phyloP scores from a whole-genome alignment of 2,888 invertebrate species.

The Temnothorax rugatulus region DNA sequence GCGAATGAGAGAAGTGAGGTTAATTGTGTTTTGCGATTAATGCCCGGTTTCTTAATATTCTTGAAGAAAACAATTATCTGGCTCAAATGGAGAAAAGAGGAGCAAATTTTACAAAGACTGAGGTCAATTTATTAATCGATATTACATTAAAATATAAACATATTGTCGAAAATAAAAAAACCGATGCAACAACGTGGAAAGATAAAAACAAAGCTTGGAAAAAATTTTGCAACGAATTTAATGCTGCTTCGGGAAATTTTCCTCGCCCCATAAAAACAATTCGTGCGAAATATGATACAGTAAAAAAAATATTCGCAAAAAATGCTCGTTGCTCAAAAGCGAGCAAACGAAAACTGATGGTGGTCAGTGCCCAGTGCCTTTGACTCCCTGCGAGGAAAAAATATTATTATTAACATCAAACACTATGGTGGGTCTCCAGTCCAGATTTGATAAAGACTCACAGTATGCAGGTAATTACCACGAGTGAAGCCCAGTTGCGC shows the following conservation, averaged over 20 bases:
- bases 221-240: no score
- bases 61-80: no score
- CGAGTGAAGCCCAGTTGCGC: no score
- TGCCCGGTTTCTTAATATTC: no score
- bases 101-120: background rate
- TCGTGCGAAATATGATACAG: no score
- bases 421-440: background rate
- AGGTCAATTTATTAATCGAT: background rate
- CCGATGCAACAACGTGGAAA: background rate
- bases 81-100: background rate
- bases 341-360: background rate
- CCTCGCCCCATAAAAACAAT: no score
- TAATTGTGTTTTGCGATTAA: background rate
- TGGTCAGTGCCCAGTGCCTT: background rate
- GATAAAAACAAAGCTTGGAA: no score
- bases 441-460: constrained; percentile 3
- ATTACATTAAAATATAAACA: background rate
- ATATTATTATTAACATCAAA: background rate
- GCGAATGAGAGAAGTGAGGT: background rate
- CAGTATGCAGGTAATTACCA: background rate
- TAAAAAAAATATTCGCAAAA: background rate
- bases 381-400: background rate
- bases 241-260: no score
- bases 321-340: background rate
- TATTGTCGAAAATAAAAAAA: constrained; percentile 3